Evolutionary conservation across 2,797 vertebrate genomes (phyloP).

Genomic region (Sparidentex hasta): DNA sequence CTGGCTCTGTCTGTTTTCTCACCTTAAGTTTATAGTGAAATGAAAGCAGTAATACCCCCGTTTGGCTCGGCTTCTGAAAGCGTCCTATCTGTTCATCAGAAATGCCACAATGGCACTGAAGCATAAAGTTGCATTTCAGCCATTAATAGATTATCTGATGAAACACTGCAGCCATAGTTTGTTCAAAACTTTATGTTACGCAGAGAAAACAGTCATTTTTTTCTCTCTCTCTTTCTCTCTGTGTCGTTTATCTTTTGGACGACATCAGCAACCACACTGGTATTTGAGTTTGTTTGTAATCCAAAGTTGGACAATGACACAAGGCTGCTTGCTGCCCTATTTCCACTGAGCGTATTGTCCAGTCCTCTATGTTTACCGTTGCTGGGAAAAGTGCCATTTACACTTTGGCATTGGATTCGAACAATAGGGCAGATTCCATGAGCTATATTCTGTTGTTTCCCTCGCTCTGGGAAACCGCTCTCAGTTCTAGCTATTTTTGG

Average conservation of each 20-base stretch:
- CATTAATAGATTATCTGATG: conserved; percentile 57
- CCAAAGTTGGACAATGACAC: conserved; percentile 74
- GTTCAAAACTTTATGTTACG: conserved; percentile 32
- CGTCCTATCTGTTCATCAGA: conserved; percentile 51
- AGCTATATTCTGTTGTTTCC: conserved; percentile 79
- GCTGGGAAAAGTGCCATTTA: conserved; percentile 82
- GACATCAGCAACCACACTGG: conserved; percentile 54
- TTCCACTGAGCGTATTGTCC: conserved; percentile 78
- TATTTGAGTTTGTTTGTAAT: conserved; percentile 69
- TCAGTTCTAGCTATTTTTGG: conserved; percentile 75
- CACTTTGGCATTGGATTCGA: conserved; percentile 71
- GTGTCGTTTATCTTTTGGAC: conserved; percentile 62
- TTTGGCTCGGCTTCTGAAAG: conserved; percentile 35
- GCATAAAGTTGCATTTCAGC: conserved; percentile 50
- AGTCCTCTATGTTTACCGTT: conserved; percentile 74
- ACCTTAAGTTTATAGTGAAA: conserved; percentile 34
- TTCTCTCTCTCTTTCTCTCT: conserved; percentile 11
- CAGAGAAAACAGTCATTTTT: conserved; percentile 39
- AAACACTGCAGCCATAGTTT: conserved; percentile 34
- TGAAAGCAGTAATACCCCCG: conserved; percentile 9
- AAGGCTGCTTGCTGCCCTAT: conserved; percentile 65
- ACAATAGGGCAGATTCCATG: conserved; percentile 84
- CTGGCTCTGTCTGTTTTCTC: conserved; percentile 52
- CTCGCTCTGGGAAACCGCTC: conserved; percentile 71
- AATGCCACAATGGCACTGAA: conserved; percentile 51